These are phyloP conservation scores for Pachycephala philippinensis DNA, from an alignment of 2,113 vertebrate species.

Conservation along the genomic window DNA sequence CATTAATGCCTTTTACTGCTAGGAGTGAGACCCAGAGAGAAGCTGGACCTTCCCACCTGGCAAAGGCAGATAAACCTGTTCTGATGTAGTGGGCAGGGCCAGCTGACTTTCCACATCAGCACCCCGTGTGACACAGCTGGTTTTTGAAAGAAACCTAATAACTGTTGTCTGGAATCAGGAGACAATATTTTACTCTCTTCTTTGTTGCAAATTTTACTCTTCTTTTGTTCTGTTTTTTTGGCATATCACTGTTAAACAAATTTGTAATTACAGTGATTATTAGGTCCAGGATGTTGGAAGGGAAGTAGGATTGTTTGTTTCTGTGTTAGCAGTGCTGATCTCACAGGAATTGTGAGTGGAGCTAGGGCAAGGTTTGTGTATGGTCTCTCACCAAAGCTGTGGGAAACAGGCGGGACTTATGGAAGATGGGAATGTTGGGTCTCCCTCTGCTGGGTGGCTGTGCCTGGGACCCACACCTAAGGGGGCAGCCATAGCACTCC, in stretches of 20 bases:
- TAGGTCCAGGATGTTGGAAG: background rate
- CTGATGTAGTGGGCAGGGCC: background rate
- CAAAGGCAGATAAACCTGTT: background rate
- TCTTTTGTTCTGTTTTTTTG: background rate
- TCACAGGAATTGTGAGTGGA: background rate
- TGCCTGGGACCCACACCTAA: background rate
- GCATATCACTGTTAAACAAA: background rate
- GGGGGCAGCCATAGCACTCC: accelerated
- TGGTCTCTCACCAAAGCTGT: background rate
- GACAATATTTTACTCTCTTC: background rate
- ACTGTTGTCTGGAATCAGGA: background rate
- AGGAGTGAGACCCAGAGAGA: background rate
- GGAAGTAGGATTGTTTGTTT: background rate
- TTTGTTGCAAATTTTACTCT: background rate
- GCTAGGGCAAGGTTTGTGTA: background rate
- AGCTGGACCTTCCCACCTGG: background rate
- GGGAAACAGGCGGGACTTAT: background rate
- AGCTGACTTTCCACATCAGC: background rate
- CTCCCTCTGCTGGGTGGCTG: background rate
- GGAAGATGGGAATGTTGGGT: background rate
- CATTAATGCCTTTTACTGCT: background rate
- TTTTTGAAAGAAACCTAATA: background rate
- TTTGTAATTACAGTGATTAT: background rate
- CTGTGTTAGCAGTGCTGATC: background rate
- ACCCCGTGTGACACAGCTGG: accelerated